A percentile compares a stretch with the other conserved stretches of the same genome.
phyloP scores from a whole-genome alignment of 23 tunicate genomes.

The Halocynthia aurantium region DNA sequence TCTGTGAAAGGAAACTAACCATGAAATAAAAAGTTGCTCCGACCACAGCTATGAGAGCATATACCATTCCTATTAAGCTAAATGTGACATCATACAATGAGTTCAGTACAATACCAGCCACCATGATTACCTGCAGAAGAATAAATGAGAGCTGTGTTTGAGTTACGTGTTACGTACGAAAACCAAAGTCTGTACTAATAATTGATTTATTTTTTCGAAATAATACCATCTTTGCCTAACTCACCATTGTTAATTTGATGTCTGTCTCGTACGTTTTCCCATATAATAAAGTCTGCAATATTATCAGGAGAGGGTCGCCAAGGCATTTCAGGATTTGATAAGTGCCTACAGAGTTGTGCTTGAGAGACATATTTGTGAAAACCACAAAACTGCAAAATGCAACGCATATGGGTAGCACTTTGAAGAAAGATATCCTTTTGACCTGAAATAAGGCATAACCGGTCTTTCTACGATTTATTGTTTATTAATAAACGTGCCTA shows the following conservation, averaged over 20 bases:
- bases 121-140: conserved; percentile 18
- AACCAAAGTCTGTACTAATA: neutral
- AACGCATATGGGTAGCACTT: conserved; percentile 55
- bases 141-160: neutral
- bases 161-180: neutral
- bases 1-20: conserved; percentile 8
- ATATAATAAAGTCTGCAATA: conserved; percentile 31
- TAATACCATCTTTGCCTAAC: neutral
- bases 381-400: conserved; percentile 95
- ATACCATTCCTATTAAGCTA: conserved; percentile 30
- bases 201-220: neutral
- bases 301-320: conserved; percentile 44
- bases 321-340: conserved; percentile 69
- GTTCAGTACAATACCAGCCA: conserved; percentile 34
- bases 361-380: conserved; percentile 89
- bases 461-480: neutral
- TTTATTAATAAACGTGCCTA: neutral
- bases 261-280: conserved; percentile 15
- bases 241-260: conserved; percentile 45
- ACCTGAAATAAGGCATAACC: conserved; percentile 16
- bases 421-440: conserved; percentile 23
- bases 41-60: conserved; percentile 45
- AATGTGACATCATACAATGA: conserved; percentile 35
- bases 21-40: conserved; percentile 42
- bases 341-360: conserved; percentile 88